Conservation (phyloP, 2,113 vertebrate genomes). For the Bubo bubo region DNA sequence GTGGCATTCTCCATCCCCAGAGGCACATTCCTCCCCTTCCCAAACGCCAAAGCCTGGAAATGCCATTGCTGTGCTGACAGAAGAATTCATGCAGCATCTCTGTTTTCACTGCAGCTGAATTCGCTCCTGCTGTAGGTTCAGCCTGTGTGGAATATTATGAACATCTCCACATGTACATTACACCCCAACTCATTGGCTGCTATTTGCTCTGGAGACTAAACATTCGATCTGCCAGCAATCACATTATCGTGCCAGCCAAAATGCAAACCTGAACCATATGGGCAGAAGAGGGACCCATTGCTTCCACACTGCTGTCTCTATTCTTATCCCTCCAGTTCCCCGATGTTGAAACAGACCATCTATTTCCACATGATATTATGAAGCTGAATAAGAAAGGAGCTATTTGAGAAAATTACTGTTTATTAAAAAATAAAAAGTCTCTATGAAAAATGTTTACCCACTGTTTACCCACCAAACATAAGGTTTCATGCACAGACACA, state of each 20-base stretch:
- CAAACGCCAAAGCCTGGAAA: conserved; percentile 57
- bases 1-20: conserved; percentile 31
- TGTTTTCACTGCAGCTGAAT: conserved; percentile 70
- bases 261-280: conserved; percentile 80
- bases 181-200: conserved; percentile 74
- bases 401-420: conserved; percentile 29
- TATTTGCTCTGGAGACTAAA: conserved; percentile 76
- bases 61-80: conserved; percentile 65
- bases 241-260: conserved; percentile 76
- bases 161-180: conserved; percentile 73
- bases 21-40: conserved; percentile 54
- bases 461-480: conserved; percentile 62
- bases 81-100: conserved; percentile 71
- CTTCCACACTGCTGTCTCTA: conserved; percentile 44
- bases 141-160: conserved; percentile 69
- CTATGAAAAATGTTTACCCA: conserved; percentile 44
- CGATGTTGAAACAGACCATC: conserved; percentile 57
- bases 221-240: conserved; percentile 76
- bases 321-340: conserved; percentile 31
- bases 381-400: conserved; percentile 3
- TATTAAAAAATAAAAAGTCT: conserved; percentile 48
- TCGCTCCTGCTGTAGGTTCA: conserved; percentile 61
- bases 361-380: conserved; percentile 45
- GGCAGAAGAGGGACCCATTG: conserved; percentile 72
- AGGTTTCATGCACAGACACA: conserved; percentile 54